Conservation (phyloP, 2,797 vertebrate genomes). For the Apogon hyalosoma region DNA sequence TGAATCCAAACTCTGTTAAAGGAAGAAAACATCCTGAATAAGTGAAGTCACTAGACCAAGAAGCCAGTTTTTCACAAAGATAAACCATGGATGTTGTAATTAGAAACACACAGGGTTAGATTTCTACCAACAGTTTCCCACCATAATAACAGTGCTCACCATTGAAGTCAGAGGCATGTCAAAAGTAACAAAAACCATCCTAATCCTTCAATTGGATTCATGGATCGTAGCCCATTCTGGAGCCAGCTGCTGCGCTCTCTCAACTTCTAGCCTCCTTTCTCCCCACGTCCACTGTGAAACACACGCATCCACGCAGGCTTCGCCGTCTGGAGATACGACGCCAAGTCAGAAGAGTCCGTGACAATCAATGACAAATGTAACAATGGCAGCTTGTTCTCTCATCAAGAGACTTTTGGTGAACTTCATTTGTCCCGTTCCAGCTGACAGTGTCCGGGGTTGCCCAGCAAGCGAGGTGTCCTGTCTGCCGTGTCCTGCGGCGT, state of each 20-base stretch:
- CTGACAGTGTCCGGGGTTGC: slow-evolving; percentile 31
- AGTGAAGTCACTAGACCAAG: slow-evolving; percentile 1
- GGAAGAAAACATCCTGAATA: slow-evolving; percentile 2
- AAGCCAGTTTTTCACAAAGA: slow-evolving; percentile 3
- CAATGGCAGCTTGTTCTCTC: background rate
- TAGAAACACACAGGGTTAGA: slow-evolving; percentile 21
- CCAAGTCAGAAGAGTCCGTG: background rate
- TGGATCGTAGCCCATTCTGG: slow-evolving; percentile 68
- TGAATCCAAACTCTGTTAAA: background rate
- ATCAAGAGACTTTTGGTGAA: background rate
- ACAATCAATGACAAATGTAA: slow-evolving; percentile 12
- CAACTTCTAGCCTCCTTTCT: slow-evolving; percentile 44
- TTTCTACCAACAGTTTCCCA: slow-evolving; percentile 40
- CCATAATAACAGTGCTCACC: slow-evolving; percentile 76
- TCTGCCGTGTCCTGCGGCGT: slow-evolving; percentile 34
- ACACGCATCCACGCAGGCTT: slow-evolving; percentile 30
- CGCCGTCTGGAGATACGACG: background rate
- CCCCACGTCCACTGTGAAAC: slow-evolving; percentile 8
- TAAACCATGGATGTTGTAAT: slow-evolving; percentile 18
- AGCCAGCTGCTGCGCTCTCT: slow-evolving; percentile 69
- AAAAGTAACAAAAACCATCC: slow-evolving; percentile 85
- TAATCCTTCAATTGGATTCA: slow-evolving; percentile 76
- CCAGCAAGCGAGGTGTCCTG: slow-evolving; percentile 3
- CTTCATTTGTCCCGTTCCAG: slow-evolving; percentile 36
- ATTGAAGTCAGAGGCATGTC: slow-evolving; percentile 84